Conservation (phyloP, 2,888 invertebrate species). For the Laothoe populi region DNA sequence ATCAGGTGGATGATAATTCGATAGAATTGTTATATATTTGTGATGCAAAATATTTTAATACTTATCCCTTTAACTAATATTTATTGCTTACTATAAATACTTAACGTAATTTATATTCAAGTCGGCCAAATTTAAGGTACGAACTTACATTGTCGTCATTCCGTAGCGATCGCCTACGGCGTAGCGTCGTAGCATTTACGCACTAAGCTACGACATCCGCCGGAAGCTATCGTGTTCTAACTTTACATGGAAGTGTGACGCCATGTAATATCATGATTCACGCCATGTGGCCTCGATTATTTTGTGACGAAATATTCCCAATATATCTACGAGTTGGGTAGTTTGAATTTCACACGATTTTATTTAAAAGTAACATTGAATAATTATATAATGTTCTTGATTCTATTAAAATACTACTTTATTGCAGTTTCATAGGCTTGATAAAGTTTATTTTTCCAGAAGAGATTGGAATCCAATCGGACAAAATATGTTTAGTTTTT, state of each 20-base stretch:
- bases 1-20: too few relatives aligned
- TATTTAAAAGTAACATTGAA: too few relatives aligned
- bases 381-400: too few relatives aligned
- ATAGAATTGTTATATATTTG: too few relatives aligned
- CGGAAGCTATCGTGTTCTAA: conserved; percentile 45
- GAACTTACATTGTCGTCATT: conserved; percentile 20
- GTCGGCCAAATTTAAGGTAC: neutral
- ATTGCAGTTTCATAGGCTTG: too few relatives aligned
- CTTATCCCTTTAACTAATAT: neutral
- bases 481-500: too few relatives aligned
- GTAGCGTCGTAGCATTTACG: conserved; percentile 55
- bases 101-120: neutral
- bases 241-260: conserved; percentile 28
- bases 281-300: neutral
- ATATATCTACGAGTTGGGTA: neutral
- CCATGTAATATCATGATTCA: conserved; percentile 4
- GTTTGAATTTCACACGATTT: too few relatives aligned
- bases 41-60: too few relatives aligned
- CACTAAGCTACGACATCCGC: conserved; percentile 47
- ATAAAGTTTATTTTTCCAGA: too few relatives aligned
- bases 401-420: too few relatives aligned
- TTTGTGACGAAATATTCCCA: neutral
- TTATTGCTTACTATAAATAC: neutral
- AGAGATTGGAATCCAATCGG: too few relatives aligned
- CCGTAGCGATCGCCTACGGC: conserved; percentile 60